Conservation (phyloP, 2,888 invertebrate genomes). For the Chrysina gloriosa region DNA sequence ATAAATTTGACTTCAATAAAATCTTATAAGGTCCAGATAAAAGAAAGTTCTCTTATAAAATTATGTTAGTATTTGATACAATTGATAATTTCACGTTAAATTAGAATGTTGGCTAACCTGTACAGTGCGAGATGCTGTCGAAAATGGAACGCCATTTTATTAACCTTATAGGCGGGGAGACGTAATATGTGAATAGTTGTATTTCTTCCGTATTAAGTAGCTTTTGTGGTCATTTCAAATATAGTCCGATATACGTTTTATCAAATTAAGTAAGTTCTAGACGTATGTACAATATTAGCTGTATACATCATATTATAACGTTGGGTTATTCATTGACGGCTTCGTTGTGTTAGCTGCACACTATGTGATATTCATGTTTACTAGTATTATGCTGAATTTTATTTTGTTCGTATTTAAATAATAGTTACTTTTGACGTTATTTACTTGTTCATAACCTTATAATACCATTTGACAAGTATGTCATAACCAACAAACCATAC, state of each 20-base stretch:
- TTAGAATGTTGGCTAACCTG: conserved; percentile 50
- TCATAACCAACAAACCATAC: conserved; percentile 41
- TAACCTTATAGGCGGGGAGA: conserved; percentile 64
- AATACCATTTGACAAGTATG: conserved; percentile 37
- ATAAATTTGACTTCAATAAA: too few species aligned
- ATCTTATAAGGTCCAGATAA: too few species aligned
- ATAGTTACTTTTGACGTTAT: conserved; percentile 23
- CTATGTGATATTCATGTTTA: conserved; percentile 9
- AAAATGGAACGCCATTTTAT: conserved; percentile 63
- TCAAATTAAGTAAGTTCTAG: conserved; percentile 26
- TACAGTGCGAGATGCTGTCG: conserved; percentile 42
- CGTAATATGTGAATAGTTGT: conserved; percentile 51
- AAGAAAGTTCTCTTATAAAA: too few species aligned
- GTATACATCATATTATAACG: neutral
- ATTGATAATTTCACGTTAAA: too few species aligned
- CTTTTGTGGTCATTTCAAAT: neutral
- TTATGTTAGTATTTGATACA: too few species aligned
- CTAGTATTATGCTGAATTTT: conserved; percentile 13
- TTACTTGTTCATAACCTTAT: conserved; percentile 42
- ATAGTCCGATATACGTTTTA: conserved; percentile 5
- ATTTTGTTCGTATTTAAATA: conserved; percentile 12
- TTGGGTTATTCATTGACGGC: conserved; percentile 19
- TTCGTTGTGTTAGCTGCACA: conserved; percentile 10
- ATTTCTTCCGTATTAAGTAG: conserved; percentile 9
- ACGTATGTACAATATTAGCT: neutral